Evolutionary conservation across 2,888 invertebrate genomes (phyloP).

Genomic region (Heliconius hortense): DNA sequence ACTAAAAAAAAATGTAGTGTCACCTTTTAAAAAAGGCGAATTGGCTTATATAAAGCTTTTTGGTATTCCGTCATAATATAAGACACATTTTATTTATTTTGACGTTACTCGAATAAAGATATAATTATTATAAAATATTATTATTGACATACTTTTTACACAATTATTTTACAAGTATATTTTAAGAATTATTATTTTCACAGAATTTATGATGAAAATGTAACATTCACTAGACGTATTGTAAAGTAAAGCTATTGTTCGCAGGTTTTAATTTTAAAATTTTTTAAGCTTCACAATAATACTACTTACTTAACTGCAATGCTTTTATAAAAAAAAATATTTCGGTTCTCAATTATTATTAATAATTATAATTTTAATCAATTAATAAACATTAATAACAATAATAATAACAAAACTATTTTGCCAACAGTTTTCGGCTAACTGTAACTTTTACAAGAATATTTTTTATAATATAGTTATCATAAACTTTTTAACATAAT

Average conservation of each 20-base stretch:
- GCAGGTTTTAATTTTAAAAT: neutral
- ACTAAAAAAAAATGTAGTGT: too few species aligned
- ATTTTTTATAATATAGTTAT: neutral
- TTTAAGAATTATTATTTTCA: neutral
- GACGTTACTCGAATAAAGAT: too few species aligned
- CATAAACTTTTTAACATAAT: neutral
- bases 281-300: neutral
- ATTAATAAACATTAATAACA: too few species aligned
- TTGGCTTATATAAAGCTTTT: too few species aligned
- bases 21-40: too few species aligned
- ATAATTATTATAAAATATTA: neutral
- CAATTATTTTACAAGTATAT: neutral
- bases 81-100: too few species aligned
- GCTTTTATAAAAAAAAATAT: neutral
- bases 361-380: too few species aligned
- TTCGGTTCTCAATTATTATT: neutral
- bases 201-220: constrained; percentile 2
- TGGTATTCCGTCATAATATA: too few species aligned
- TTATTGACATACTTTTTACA: neutral
- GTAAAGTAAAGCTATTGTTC: neutral
- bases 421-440: too few species aligned
- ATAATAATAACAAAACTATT: constrained; percentile 1
- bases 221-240: neutral
- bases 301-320: neutral
- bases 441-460: too few species aligned